A percentile compares a stretch with the other conserved stretches of the same genome.
These are phyloP conservation scores for Percopsis transmontana DNA, from an alignment of 2,113 vertebrate genomes.

Conservation along the genomic window DNA sequence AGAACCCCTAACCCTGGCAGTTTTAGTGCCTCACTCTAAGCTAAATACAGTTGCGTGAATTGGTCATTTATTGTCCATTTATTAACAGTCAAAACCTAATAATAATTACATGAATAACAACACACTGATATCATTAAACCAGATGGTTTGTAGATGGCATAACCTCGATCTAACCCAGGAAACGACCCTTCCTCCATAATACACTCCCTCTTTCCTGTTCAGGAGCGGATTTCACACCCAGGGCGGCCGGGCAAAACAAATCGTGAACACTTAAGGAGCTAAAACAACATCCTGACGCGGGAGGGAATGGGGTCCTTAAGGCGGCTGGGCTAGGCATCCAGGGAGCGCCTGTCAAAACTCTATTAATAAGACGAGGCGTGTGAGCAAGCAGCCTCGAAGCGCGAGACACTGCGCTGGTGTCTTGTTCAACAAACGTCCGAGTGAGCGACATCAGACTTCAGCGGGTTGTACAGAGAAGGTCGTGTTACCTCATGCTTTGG, in stretches of 20 bases:
- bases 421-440: not conserved
- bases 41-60: too few relatives aligned
- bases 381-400: conserved; percentile 23
- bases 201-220: conserved; percentile 57
- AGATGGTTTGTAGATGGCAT: not conserved
- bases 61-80: not conserved
- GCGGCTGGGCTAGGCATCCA: conserved; percentile 44
- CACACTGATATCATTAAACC: not conserved
- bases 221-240: conserved; percentile 59
- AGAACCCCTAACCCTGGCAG: not conserved
- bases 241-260: conserved; percentile 55
- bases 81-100: not conserved
- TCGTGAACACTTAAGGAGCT: conserved; percentile 54
- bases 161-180: not conserved
- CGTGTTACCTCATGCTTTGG: not conserved
- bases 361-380: conserved; percentile 55
- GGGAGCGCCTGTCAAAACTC: conserved; percentile 57
- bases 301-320: conserved; percentile 51
- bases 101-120: not conserved
- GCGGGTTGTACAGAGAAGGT: conserved; percentile 6
- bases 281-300: conserved; percentile 69
- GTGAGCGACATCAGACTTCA: not conserved
- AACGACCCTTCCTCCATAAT: conserved; percentile 43
- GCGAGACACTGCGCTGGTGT: not conserved
- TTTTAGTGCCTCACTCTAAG: not conserved